phyloP scores from a whole-genome alignment of 64 coral and sea anemone genomes.

The Stylophora pistillata region DNA sequence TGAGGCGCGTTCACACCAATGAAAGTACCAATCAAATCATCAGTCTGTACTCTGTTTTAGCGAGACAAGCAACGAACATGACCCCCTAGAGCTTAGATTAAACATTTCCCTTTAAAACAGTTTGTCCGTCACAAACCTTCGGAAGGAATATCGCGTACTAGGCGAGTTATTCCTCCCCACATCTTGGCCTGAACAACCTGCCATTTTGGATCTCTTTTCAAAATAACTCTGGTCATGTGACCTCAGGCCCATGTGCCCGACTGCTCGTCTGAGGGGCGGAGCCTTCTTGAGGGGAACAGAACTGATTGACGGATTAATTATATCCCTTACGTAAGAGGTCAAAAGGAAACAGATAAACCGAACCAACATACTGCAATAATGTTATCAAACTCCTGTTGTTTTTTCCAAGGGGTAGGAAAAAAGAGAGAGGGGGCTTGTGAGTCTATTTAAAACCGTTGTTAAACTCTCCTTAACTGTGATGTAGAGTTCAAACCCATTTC shows the following conservation, averaged over 20 bases:
- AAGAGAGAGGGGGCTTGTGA: no score
- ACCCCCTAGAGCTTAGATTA: background rate
- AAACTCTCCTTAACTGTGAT: no score
- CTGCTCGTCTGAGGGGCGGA: background rate
- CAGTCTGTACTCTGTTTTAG: no score
- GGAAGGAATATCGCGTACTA: conserved; percentile 47
- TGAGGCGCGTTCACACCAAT: no score
- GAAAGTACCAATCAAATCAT: no score
- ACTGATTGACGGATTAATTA: background rate
- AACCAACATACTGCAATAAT: no score
- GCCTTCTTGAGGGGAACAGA: background rate
- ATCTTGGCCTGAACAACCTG: background rate
- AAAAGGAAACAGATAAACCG: no score
- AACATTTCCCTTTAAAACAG: no score
- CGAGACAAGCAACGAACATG: background rate
- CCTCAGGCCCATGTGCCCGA: background rate
- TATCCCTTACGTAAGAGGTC: background rate
- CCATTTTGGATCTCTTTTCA: conserved; percentile 45
- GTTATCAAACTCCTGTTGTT: no score
- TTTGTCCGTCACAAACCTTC: conserved; percentile 14
- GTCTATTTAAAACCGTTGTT: no score
- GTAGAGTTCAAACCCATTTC: no score
- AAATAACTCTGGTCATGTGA: conserved; percentile 48
- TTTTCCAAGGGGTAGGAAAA: no score
- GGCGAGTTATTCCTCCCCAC: conserved; percentile 42